Evolutionary conservation across 2,797 vertebrate genomes (phyloP).

Genomic region (Clarias fuscus): DNA sequence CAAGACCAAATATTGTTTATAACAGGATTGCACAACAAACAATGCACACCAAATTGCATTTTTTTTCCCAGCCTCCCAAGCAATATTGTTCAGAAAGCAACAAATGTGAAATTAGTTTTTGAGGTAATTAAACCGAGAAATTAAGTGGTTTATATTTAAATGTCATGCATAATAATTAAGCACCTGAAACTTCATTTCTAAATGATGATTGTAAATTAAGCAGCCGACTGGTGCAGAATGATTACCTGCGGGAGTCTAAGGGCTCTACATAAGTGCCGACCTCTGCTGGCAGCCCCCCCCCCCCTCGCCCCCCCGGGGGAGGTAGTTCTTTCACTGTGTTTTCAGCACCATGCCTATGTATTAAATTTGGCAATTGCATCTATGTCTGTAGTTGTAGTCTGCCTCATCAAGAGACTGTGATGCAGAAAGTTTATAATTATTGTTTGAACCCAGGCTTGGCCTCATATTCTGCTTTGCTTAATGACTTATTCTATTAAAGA

Average conservation of each 20-base stretch:
- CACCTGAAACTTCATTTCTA: conserved; percentile 50
- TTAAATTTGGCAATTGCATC: conserved; percentile 42
- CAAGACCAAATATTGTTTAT: conserved; percentile 40
- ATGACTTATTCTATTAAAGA: conserved; percentile 17
- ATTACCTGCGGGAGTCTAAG: conserved; percentile 36
- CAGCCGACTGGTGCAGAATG: conserved; percentile 37
- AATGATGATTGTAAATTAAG: conserved; percentile 47
- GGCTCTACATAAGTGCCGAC: conserved; percentile 3
- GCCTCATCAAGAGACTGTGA: conserved; percentile 34
- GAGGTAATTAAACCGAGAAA: conserved; percentile 54
- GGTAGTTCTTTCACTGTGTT: conserved; percentile 1
- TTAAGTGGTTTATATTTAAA: conserved; percentile 54
- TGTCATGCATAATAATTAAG: conserved; percentile 51
- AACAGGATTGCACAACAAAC: conserved; percentile 45
- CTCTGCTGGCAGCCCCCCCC: conserved; percentile 24
- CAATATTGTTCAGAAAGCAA: conserved; percentile 45
- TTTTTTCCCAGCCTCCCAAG: conserved; percentile 19
- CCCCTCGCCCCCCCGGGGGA: conserved; percentile 25
- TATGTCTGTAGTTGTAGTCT: conserved; percentile 29
- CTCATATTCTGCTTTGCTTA: conserved; percentile 21
- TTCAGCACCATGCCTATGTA: conserved; percentile 23
- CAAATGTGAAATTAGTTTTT: conserved; percentile 54
- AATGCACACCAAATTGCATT: conserved; percentile 33
- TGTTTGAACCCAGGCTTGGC: conserved; percentile 41
- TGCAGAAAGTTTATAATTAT: conserved; percentile 48